These are phyloP conservation scores for Phalacrocorax aristotelis DNA, from an alignment of 2,113 vertebrate genomes.

Conservation along the genomic window DNA sequence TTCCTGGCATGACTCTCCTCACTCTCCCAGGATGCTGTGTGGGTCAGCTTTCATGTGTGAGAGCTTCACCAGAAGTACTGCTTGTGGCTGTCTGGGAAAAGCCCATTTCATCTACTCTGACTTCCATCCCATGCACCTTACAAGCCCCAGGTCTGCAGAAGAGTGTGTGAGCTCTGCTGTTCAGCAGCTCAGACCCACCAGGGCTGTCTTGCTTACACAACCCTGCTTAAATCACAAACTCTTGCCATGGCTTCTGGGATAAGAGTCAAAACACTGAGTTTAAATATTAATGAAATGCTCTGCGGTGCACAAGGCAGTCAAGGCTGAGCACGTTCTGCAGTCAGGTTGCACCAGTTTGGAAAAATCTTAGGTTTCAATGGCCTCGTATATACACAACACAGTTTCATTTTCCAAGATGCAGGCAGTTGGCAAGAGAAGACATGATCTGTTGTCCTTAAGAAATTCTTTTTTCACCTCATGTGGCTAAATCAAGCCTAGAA, in stretches of 20 bases:
- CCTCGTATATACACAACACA: neutral
- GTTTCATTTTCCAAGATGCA: neutral
- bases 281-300: conserved; percentile 37
- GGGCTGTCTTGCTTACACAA: neutral
- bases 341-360: neutral
- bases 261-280: neutral
- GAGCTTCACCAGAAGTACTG: neutral
- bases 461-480: neutral
- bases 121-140: neutral
- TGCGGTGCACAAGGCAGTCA: neutral
- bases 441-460: neutral
- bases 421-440: neutral
- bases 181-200: neutral
- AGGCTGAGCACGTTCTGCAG: neutral
- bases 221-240: neutral
- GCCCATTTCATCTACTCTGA: fast-evolving
- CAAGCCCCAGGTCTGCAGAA: neutral
- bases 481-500: neutral
- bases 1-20: neutral
- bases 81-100: neutral
- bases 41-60: neutral
- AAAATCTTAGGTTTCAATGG: neutral
- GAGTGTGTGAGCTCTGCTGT: fast-evolving
- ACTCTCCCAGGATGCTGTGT: fast-evolving
- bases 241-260: neutral